Percentiles rank a stretch among this genome's conserved stretches.
Conservation (phyloP, 1,140 invertebrate species). For the Hermetia illucens region DNA sequence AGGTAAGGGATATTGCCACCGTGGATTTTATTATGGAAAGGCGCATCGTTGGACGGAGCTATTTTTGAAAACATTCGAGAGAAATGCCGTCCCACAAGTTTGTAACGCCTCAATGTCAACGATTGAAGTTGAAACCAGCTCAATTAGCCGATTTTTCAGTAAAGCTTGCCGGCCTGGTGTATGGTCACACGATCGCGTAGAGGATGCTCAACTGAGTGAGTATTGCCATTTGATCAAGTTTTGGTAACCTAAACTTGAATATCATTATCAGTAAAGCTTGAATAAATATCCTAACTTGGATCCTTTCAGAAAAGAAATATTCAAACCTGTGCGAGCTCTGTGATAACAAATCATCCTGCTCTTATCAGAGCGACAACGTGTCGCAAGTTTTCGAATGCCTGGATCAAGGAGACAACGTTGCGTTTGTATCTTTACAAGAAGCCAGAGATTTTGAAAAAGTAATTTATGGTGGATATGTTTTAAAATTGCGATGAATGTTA, state of each 20-base stretch:
- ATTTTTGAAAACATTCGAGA: conserved; percentile 42
- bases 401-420: conserved; percentile 34
- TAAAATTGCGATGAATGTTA: too few species aligned
- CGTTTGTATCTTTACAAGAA: conserved; percentile 33
- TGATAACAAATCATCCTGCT: conserved; percentile 20
- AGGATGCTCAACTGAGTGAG: conserved; percentile 43
- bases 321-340: conserved; percentile 35
- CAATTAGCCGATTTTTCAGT: conserved; percentile 40
- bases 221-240: neutral
- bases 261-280: conserved; percentile 6
- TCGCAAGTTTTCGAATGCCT: conserved; percentile 35
- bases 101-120: conserved; percentile 24
- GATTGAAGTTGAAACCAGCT: conserved; percentile 38
- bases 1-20: conserved; percentile 43
- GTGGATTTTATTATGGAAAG: conserved; percentile 37
- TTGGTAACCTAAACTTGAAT: too few species aligned
- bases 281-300: conserved; percentile 6
- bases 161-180: conserved; percentile 48
- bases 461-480: too few species aligned
- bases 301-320: conserved; percentile 34
- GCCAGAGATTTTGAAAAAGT: conserved; percentile 19
- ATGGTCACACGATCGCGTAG: conserved; percentile 38
- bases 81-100: conserved; percentile 20
- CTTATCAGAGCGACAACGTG: conserved; percentile 15
- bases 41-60: conserved; percentile 39